Evolutionary conservation across 2,888 invertebrate species (phyloP).

Genomic region (Nephrotoma flavescens): DNA sequence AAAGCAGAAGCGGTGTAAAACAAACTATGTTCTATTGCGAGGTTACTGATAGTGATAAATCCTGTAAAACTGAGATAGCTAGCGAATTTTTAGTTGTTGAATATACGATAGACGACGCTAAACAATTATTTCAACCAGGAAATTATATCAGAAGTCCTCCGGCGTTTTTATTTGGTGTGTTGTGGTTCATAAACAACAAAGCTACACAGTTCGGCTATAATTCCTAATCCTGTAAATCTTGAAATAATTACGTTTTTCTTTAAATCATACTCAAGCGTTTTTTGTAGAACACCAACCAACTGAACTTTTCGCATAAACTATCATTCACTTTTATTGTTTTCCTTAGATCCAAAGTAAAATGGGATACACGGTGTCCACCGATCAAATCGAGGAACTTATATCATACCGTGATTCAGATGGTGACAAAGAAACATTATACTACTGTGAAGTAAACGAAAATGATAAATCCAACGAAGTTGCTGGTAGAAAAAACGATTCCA

Average conservation of each 20-base stretch:
- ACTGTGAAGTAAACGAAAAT: constrained; percentile 76
- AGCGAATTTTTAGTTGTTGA: constrained; percentile 86
- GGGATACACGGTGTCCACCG: constrained; percentile 70
- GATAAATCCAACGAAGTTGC: constrained; percentile 64
- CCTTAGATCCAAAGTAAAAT: constrained; percentile 65
- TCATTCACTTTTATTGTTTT: background rate
- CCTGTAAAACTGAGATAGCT: constrained; percentile 66
- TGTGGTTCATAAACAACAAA: constrained; percentile 63
- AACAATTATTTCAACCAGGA: constrained; percentile 38
- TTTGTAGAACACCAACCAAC: too few relatives aligned
- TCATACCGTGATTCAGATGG: constrained; percentile 66
- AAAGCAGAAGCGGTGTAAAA: constrained; percentile 21
- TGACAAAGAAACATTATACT: constrained; percentile 70
- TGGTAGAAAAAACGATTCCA: constrained; percentile 74
- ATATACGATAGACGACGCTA: constrained; percentile 55
- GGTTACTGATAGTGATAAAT: constrained; percentile 71
- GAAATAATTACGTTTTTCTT: too few relatives aligned
- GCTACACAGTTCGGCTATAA: constrained; percentile 20
- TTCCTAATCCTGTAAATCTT: too few relatives aligned
- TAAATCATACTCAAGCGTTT: too few relatives aligned
- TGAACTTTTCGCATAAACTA: too few relatives aligned
- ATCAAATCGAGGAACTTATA: constrained; percentile 46
- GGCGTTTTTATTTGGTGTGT: constrained; percentile 58
- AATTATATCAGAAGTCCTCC: constrained; percentile 55
- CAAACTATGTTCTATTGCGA: constrained; percentile 72